These are phyloP conservation scores for Gymnorhina tibicen DNA, from an alignment of 2,113 vertebrate genomes.

Conservation along the genomic window DNA sequence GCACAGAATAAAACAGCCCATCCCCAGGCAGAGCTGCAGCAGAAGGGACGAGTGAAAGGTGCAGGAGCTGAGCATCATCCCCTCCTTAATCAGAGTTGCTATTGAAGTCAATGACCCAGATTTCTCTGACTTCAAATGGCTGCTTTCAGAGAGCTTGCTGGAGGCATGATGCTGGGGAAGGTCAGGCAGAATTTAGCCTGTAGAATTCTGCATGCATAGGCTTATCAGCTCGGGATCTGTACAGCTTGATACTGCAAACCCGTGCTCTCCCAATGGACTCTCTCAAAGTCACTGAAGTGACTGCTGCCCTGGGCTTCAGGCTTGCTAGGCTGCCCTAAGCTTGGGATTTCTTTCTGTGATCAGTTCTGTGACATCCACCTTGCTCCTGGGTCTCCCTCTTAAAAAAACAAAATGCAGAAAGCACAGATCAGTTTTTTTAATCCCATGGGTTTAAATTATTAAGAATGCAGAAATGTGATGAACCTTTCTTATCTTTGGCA, in stretches of 20 bases:
- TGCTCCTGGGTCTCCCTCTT: not conserved
- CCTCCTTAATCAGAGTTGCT: slow-evolving; percentile 29
- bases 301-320: not conserved
- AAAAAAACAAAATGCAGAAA: not conserved
- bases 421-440: not conserved
- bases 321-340: not conserved
- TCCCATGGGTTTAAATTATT: not conserved
- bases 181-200: slow-evolving; percentile 32
- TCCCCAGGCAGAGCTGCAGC: slow-evolving; percentile 26
- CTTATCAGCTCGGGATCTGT: not conserved
- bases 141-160: slow-evolving; percentile 34
- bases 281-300: not conserved
- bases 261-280: not conserved
- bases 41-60: slow-evolving; percentile 43
- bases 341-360: not conserved
- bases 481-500: not conserved
- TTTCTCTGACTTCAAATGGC: slow-evolving; percentile 48
- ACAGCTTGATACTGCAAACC: not conserved
- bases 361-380: not conserved
- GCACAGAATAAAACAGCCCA: slow-evolving; percentile 18
- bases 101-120: slow-evolving; percentile 57
- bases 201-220: not conserved
- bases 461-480: not conserved
- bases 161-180: not conserved
- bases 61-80: slow-evolving; percentile 33